Percentiles rank a stretch among this genome's conserved stretches.
Evolutionary conservation across 2,113 vertebrate genomes (phyloP).

Genomic region (Pangasianodon gigas): DNA sequence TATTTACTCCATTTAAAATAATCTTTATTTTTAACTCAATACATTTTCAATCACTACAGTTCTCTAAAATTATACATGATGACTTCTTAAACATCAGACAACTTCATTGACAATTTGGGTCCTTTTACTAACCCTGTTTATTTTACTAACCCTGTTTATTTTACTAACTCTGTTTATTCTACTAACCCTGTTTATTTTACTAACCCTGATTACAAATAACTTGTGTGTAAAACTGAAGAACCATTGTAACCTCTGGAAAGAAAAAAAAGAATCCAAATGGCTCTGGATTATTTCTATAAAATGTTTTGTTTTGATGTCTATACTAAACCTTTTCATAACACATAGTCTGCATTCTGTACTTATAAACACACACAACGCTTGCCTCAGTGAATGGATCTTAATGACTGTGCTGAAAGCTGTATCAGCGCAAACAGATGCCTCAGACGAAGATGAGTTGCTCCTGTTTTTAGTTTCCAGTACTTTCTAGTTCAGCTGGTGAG

Average conservation of each 20-base stretch:
- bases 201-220: background rate
- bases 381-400: background rate
- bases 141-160: no score
- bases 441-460: background rate
- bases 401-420: conserved; percentile 5
- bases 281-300: background rate
- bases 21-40: background rate
- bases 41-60: background rate
- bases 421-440: background rate
- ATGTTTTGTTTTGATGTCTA: background rate
- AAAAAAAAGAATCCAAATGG: background rate
- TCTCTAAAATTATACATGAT: background rate
- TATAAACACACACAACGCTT: background rate
- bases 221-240: background rate
- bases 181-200: no score
- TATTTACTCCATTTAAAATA: background rate
- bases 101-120: background rate
- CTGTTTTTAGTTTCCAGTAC: background rate
- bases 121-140: no score
- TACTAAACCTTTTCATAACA: background rate
- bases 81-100: background rate
- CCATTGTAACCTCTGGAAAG: no score
- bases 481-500: background rate
- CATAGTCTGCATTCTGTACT: background rate
- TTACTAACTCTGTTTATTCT: no score